Evolutionary conservation across 2,113 vertebrate genomes (phyloP), one percentile per base, ranked within the genome.

Genomic region (Sorex fumeus): DNA sequence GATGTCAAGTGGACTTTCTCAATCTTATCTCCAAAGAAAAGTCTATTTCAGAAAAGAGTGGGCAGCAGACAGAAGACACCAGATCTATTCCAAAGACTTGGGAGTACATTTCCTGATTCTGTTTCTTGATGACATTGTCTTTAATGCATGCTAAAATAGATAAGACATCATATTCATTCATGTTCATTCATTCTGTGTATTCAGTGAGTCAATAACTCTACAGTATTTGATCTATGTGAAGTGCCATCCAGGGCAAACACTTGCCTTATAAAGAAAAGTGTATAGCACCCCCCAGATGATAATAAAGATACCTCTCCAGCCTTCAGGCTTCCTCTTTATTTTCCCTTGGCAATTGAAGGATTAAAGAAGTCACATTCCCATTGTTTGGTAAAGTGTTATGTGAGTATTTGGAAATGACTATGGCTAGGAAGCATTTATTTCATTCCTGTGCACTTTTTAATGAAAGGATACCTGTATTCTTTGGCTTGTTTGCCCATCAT

Each of bases 91-190:
- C 70, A 87, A 88, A 84, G 70, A 64, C 57, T 50, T 84, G 30
- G 27, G 43, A 6, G 15, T 72, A 34, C 1, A 36, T 25, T 84
- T 23, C 10, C 50, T 84, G 21, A 45, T 79, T 84, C 45, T 60
- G 45, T 34, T 53, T 71, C 79, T 88, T 88, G 28, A 57, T 74
- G 32, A 64, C 28, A 47, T 74, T 74, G 78, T 79, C 32, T 60
- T 87, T 81, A 77, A 78, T 82, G 19, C 7, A 88, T 57, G 84
- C 34, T 53, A 32, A 77, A 77, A 57, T 57, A 30, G 45, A 10
- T 8, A 75, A 47, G 16, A 34, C 12, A 28, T 4, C 40, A 40
- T 40, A 40, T 40, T 40, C 40, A 30, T 86, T 36, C 40, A 40
- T 40, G 36, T 72, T 92, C 64, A 81, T 28, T 72, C 47, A 50